Conservation (phyloP, 1,140 invertebrate species). For the Bacillus rossius region DNA sequence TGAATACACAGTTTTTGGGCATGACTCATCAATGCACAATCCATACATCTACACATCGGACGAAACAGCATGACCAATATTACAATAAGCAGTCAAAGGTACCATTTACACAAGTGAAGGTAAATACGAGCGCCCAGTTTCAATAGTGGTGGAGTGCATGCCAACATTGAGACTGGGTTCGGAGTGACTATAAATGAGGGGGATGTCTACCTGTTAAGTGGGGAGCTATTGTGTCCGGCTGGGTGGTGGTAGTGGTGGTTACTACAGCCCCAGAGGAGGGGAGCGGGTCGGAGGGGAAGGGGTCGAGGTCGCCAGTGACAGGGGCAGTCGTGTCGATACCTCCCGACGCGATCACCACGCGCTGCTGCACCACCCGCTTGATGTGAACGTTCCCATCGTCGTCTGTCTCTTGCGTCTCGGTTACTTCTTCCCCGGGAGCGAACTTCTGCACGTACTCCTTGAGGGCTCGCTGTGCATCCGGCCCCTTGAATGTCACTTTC, state of each 20-base stretch:
- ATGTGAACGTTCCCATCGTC: slow-evolving; percentile 47
- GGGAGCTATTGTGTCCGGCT: slow-evolving; percentile 17
- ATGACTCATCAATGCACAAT: not conserved
- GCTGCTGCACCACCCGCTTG: slow-evolving; percentile 44
- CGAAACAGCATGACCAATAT: not conserved
- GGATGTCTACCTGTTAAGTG: slow-evolving; percentile 23
- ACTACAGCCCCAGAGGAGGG: slow-evolving; percentile 12
- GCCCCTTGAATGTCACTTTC: slow-evolving; percentile 49
- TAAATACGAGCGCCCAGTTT: not conserved
- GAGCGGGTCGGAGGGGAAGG: slow-evolving; percentile 5
- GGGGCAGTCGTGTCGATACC: slow-evolving; percentile 13
- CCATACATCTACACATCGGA: not conserved
- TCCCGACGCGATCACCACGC: slow-evolving; percentile 41
- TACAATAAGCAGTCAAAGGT: not conserved
- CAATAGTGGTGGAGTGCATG: not conserved
- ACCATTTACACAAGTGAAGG: not conserved
- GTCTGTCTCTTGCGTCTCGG: slow-evolving; percentile 45
- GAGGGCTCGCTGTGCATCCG: slow-evolving; percentile 45
- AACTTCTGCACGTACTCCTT: slow-evolving; percentile 46
- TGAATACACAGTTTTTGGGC: no score
- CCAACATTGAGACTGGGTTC: not conserved
- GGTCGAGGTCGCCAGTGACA: slow-evolving; percentile 12
- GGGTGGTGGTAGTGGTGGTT: slow-evolving; percentile 10
- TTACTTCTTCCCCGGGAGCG: slow-evolving; percentile 44
- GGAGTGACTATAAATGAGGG: not conserved